These are phyloP conservation scores for Tetraneura akinire DNA, from an alignment of 1,140 invertebrate genomes.

Conservation along the genomic window DNA sequence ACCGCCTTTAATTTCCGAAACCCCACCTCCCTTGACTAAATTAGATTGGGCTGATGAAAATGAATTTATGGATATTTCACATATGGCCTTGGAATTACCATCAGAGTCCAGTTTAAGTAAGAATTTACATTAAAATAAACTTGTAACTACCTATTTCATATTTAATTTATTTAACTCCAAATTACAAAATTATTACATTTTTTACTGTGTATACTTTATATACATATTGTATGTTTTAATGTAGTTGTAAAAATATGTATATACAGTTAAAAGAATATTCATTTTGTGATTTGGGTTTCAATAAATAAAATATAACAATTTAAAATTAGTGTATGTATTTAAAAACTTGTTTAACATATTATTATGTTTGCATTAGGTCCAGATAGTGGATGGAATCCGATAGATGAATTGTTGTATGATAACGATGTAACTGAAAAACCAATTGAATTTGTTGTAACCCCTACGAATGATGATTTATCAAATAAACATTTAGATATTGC, in stretches of 20 bases:
- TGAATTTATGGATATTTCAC: constrained; percentile 23
- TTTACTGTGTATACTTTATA: too few species aligned
- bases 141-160: too few species aligned
- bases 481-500: not conserved
- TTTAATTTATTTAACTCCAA: too few species aligned
- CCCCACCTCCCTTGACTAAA: constrained; percentile 36
- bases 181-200: too few species aligned
- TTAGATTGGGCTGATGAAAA: constrained; percentile 44
- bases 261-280: too few species aligned
- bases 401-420: constrained; percentile 23
- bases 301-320: too few species aligned
- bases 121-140: too few species aligned
- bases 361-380: constrained; percentile 8
- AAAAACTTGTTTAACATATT: not conserved
- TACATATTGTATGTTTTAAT: too few species aligned
- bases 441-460: not conserved
- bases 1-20: constrained; percentile 27
- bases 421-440: not conserved
- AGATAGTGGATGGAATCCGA: constrained; percentile 35
- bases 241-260: too few species aligned
- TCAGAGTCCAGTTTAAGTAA: constrained; percentile 46
- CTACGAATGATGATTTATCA: not conserved
- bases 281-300: too few species aligned
- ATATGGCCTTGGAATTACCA: constrained; percentile 36
- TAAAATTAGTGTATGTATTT: not conserved